These are phyloP conservation scores for Mastomys coucha DNA, from an alignment of 2,113 vertebrate genomes.

Conservation along the genomic window DNA sequence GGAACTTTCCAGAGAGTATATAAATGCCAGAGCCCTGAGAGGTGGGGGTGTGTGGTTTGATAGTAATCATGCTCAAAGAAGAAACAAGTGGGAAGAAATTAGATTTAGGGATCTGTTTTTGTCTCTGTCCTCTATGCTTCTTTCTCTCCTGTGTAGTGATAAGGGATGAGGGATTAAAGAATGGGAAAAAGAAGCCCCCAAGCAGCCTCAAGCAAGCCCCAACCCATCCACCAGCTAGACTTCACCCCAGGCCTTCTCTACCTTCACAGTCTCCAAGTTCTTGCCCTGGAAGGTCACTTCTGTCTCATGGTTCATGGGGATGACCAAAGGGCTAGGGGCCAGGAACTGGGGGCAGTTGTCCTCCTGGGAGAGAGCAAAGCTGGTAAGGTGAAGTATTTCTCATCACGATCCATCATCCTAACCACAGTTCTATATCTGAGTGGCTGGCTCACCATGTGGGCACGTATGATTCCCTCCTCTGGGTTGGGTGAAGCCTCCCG, in stretches of 20 bases:
- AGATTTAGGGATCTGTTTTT: no score
- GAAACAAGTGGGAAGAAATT: no score
- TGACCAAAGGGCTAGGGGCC: slow-evolving; percentile 88
- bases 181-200: no score
- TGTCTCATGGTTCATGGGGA: slow-evolving; percentile 91
- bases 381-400: accelerated
- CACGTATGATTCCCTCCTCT: slow-evolving; percentile 86
- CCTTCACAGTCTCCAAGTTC: slow-evolving; percentile 89
- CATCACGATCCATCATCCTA: background rate
- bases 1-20: no score
- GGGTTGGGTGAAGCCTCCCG: slow-evolving; percentile 85
- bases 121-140: no score
- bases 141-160: no score
- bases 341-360: slow-evolving; percentile 94
- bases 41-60: no score
- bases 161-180: no score
- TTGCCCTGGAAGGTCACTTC: slow-evolving; percentile 92
- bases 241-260: slow-evolving; percentile 44
- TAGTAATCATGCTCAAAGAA: no score
- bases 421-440: background rate
- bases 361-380: slow-evolving; percentile 84
- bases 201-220: background rate
- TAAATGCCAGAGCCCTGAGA: no score
- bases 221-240: background rate
- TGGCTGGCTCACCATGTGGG: slow-evolving; percentile 87